Base-by-base conservation (phyloP, 2,888 invertebrate species). In the Tyria jacobaeae region DNA sequence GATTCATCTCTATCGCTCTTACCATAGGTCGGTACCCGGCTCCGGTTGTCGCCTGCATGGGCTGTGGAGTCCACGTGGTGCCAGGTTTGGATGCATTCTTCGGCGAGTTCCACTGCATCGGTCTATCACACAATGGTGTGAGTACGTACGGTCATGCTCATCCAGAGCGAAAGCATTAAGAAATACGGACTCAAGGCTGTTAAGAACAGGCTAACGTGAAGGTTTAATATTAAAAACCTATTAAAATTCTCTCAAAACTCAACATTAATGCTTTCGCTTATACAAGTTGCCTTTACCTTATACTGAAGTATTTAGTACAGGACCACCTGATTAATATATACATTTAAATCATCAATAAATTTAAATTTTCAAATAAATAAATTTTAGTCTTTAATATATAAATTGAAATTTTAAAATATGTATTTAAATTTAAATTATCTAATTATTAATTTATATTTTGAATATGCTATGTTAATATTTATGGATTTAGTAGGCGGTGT, bases 61-160 rank as follows among this genome's bases (percentile, higher is more conserved):
- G 97, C 89, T 98, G 97, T 69, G 97, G 97, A 78, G 96, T 96
- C 98, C 97, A 98, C 74, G 96, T 96, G 81, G 90, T 94, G 76
- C 96, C 96, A 44, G 97, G 95, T 94, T 97, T 97, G 73, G 97
- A 96, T 65, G 96, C 96, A 89, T 97, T 97, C 94, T 97, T 97
- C 71, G 97, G 97, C 66, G 97, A 97, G 90, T 97, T 97, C 97
- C 97, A 98, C 94, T 97, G 97, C 94, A 97, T 96, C 84, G 97
- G 97, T 94, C 97, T 97, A 88, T 57, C 71, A 76, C 79, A 82
- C 76, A 81, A 82, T 78, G 82, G 79, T 79, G 80, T 81, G 60
- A 76, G 68, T 76, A 76, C 70, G 66, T 75, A 75, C 67, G 57
- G 62, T 62, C 76, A 77, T 77, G 76, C 77, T 73, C 66, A 70